Conservation (phyloP, 2,888 invertebrate genomes). For the Zygothrica quintamaculata region DNA sequence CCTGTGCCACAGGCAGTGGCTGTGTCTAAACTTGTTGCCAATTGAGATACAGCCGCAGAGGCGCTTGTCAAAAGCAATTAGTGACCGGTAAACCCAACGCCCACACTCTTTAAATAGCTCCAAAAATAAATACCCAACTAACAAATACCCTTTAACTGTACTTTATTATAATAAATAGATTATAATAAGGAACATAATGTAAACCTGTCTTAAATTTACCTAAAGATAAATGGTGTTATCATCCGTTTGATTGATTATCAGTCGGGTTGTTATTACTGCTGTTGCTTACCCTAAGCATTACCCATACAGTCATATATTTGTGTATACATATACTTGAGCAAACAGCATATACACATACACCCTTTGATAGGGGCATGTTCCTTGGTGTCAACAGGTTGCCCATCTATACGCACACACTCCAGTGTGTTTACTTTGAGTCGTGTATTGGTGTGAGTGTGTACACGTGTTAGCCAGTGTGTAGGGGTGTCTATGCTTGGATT, state of each 20-base stretch:
- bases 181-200: no score
- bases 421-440: conserved; percentile 22
- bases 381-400: conserved; percentile 72
- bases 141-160: conserved; percentile 26
- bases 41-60: conserved; percentile 31
- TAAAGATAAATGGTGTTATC: no score
- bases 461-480: conserved; percentile 31
- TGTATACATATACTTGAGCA: conserved; percentile 21
- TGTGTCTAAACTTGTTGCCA: conserved; percentile 65
- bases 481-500: conserved; percentile 22
- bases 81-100: conserved; percentile 27
- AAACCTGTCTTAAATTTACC: no score
- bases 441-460: conserved; percentile 37
- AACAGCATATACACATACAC: conserved; percentile 29
- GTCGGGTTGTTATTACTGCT: no score
- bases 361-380: conserved; percentile 11
- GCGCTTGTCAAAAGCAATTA: conserved; percentile 68
- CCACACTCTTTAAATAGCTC: conserved; percentile 18
- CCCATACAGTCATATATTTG: conserved; percentile 14
- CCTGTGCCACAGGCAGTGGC: conserved; percentile 13
- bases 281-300: background rate
- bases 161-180: no score
- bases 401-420: conserved; percentile 16
- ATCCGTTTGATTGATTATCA: no score
- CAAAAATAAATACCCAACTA: background rate